phyloP scores from a whole-genome alignment of 2,797 vertebrate genomes.

The Sus cebifrons region DNA sequence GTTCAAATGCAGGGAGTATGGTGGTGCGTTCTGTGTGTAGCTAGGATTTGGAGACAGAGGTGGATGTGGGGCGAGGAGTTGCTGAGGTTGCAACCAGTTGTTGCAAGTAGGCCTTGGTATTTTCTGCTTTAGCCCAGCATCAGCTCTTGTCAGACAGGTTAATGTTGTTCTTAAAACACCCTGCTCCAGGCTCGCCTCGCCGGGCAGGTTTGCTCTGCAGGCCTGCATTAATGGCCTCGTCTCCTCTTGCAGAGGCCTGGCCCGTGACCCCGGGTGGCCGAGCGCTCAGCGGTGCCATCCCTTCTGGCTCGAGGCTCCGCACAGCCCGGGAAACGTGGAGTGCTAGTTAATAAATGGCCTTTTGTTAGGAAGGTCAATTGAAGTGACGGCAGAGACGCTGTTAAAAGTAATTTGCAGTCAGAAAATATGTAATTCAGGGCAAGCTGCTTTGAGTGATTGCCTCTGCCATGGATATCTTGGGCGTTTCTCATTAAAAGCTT shows the following conservation, averaged over 20 bases:
- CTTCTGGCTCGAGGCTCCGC: slow-evolving; percentile 49
- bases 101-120: background rate
- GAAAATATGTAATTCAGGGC: slow-evolving; percentile 86
- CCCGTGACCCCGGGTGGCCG: slow-evolving; percentile 36
- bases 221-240: background rate
- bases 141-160: slow-evolving; percentile 8
- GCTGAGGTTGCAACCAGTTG: background rate
- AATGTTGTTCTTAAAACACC: background rate
- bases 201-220: background rate
- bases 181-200: background rate
- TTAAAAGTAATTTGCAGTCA: slow-evolving; percentile 87
- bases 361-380: slow-evolving; percentile 88
- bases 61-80: background rate
- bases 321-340: slow-evolving; percentile 58
- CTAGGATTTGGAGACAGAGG: background rate
- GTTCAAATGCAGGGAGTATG: too few relatives aligned
- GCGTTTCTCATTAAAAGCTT: slow-evolving; percentile 85
- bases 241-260: background rate
- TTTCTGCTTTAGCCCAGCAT: background rate
- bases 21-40: background rate
- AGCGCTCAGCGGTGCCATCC: background rate
- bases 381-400: slow-evolving; percentile 82
- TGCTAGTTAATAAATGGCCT: slow-evolving; percentile 85
- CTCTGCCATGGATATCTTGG: slow-evolving; percentile 81
- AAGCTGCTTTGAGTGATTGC: slow-evolving; percentile 80